Base-by-base conservation (phyloP, 2,888 invertebrate species). In the Yponomeuta sedellus region DNA sequence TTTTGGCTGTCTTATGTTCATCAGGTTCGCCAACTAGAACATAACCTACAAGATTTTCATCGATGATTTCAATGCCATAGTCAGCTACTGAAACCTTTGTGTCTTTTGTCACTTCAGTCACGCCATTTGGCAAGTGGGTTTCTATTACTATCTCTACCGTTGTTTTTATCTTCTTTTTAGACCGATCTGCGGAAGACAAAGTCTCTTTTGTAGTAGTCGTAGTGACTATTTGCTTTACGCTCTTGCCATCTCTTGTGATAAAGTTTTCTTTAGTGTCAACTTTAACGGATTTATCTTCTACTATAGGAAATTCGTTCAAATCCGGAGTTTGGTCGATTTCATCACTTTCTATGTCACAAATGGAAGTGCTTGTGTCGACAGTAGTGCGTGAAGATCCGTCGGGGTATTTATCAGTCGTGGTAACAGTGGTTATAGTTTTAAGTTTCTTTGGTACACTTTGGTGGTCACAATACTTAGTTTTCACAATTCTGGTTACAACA, bases 131-230 rank as follows among this genome's bases (percentile, higher is more conserved):
- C 64, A 86, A 72, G 67, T 78, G 77, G 25, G 85, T 83, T 73
- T 88, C 85, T 63, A 83, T 86, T 0, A 83, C 71, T 39, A 80
- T 85, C 77, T 88, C 86, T 56, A 77, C 71, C 0, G 88, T 88
- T 20, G 82, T 88, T 70, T 78, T 87, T 2, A 86, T 68, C 76
- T 90, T 88, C 69, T 83, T 87, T 57, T 79, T 83, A 10, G 76
- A 74, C 58, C 73, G 74, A 69, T 82, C 80, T 19, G 68, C 68
- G 34, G 82, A 78, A 34, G 78, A 71, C 16, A 87, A 70, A 64
- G 83, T 72, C 76, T 91, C 89, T 70, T 85, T 86, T 16, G 85
- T 91, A 4, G 85, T 89, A 5, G 84, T 88, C 8, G 81, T 86
- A 2, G 83, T 89, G 52, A 88, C 77, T 19, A 81, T 77, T 82